Evolutionary conservation across 2,888 invertebrate genomes (phyloP).

Genomic region (Quadroppia sp.): DNA sequence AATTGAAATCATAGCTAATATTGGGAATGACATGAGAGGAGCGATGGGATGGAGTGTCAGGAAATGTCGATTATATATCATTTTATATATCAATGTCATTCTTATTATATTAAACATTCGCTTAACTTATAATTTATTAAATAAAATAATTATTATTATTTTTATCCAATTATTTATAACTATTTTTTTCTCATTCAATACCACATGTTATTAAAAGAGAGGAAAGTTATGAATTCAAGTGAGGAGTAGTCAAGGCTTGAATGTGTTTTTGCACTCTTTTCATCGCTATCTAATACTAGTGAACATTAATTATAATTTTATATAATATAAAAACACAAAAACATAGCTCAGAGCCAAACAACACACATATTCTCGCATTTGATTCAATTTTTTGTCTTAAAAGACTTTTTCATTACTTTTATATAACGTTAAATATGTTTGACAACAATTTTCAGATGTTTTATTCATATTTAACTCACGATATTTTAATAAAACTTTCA

Average conservation of each 20-base stretch:
- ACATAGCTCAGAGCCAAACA: no score
- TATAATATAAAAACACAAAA: no score
- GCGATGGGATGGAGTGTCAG: neutral
- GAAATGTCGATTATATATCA: neutral
- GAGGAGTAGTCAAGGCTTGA: conserved; percentile 28
- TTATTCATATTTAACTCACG: no score
- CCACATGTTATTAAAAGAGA: conserved; percentile 3
- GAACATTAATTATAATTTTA: neutral
- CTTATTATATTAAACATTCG: no score
- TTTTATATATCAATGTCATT: neutral
- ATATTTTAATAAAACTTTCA: no score
- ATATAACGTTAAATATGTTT: no score
- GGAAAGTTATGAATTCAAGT: conserved; percentile 25
- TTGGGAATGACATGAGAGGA: neutral
- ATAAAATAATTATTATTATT: no score
- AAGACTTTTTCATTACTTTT: no score
- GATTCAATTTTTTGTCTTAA: no score
- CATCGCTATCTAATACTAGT: neutral
- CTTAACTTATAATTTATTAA: no score
- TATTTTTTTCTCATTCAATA: neutral
- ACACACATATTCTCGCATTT: no score
- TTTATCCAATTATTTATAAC: neutral
- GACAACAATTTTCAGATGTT: no score
- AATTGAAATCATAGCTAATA: neutral
- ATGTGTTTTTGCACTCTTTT: neutral